A percentile compares a stretch with the other conserved stretches of the same genome.
These are phyloP conservation scores for Chloromyia formosa DNA, from an alignment of 2,888 invertebrate genomes.

Conservation along the genomic window DNA sequence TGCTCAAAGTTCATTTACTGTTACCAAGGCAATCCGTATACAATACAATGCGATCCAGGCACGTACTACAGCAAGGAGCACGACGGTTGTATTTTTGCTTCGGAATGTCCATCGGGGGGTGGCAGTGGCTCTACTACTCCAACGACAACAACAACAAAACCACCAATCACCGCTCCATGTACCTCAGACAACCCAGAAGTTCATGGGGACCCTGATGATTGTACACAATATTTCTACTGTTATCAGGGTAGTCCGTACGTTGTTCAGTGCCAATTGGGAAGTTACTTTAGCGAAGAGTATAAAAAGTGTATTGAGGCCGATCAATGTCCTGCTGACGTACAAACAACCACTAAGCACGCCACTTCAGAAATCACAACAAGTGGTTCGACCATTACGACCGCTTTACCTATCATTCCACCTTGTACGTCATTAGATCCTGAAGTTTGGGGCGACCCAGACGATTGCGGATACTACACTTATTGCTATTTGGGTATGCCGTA, in stretches of 20 bases:
- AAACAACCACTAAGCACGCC: background rate
- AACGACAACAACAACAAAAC: background rate
- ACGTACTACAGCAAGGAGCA: slow-evolving; percentile 17
- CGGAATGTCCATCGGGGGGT: background rate
- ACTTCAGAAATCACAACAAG: background rate
- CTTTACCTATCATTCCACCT: background rate
- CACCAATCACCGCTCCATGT: slow-evolving; percentile 1
- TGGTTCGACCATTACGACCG: background rate
- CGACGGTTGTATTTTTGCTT: background rate
- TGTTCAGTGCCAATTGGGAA: background rate
- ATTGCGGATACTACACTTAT: background rate
- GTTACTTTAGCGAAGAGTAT: slow-evolving; percentile 41
- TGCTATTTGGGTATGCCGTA: slow-evolving; percentile 9
- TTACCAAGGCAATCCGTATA: background rate
- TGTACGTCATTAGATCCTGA: background rate
- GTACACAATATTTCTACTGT: background rate
- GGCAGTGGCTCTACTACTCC: background rate
- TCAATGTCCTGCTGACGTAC: background rate
- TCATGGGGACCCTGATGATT: background rate
- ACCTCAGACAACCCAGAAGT: background rate
- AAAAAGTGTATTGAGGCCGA: background rate
- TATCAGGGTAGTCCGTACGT: background rate
- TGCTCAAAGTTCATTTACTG: slow-evolving; percentile 4
- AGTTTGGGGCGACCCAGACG: background rate
- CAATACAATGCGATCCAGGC: background rate